These are phyloP conservation scores for Chrysolina oricalcia DNA, from an alignment of 2,888 invertebrate species.

Conservation along the genomic window DNA sequence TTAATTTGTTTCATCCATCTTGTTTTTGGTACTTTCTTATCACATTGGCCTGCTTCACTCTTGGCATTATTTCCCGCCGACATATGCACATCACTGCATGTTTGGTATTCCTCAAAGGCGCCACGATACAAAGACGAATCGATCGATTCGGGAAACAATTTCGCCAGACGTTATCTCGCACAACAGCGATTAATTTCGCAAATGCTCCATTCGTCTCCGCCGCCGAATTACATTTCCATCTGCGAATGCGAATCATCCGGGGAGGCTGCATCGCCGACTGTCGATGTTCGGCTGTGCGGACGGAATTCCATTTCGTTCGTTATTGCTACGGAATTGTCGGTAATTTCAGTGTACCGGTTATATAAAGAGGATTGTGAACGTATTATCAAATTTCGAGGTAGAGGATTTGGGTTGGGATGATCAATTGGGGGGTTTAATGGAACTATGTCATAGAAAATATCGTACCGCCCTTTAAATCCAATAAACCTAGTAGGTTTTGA, in stretches of 20 bases:
- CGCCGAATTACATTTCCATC: slow-evolving; percentile 9
- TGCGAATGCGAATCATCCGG: slow-evolving; percentile 1
- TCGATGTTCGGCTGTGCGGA: slow-evolving; percentile 2
- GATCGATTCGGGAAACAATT: slow-evolving; percentile 10
- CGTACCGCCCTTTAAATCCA: too few relatives aligned
- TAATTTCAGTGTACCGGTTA: slow-evolving; percentile 2
- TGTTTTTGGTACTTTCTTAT: too few relatives aligned
- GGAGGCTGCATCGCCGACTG: not conserved
- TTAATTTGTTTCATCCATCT: too few relatives aligned
- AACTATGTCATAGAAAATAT: too few relatives aligned
- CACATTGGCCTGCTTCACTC: too few relatives aligned
- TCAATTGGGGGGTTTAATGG: not conserved
- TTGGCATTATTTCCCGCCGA: too few relatives aligned
- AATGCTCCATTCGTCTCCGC: slow-evolving; percentile 5
- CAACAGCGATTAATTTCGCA: slow-evolving; percentile 10
- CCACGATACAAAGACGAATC: not conserved
- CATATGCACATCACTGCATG: too few relatives aligned
- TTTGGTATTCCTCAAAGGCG: not conserved
- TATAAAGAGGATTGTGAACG: not conserved
- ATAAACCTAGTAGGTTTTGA: too few relatives aligned
- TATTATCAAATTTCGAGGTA: not conserved
- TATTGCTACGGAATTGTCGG: slow-evolving; percentile 1
- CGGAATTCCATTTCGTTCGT: slow-evolving; percentile 7
- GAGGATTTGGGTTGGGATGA: not conserved
- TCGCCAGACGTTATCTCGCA: slow-evolving; percentile 2